phyloP scores from a whole-genome alignment of 2,888 invertebrate species.

The Drosophila cracens region DNA sequence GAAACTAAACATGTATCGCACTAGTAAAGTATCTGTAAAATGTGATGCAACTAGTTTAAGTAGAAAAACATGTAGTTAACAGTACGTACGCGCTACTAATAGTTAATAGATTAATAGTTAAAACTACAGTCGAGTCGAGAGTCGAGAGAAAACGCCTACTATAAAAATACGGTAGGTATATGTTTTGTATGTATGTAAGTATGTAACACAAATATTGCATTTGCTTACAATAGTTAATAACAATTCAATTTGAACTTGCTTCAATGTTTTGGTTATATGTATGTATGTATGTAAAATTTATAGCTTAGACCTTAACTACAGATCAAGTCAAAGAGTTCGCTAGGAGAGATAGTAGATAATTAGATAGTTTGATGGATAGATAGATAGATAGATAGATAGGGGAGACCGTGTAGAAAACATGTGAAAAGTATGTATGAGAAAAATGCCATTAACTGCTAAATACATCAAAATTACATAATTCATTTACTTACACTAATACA shows the following conservation, averaged over 20 bases:
- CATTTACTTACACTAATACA: constrained; percentile 23
- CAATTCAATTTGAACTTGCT: constrained; percentile 76
- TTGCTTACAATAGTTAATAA: constrained; percentile 73
- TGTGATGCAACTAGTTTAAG: constrained; percentile 67
- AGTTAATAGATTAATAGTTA: constrained; percentile 23
- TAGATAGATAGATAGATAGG: constrained; percentile 30
- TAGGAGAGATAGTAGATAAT: constrained; percentile 15
- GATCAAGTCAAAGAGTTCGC: constrained; percentile 20
- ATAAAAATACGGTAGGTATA: constrained; percentile 75
- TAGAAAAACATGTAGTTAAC: constrained; percentile 77
- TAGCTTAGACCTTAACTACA: constrained; percentile 23
- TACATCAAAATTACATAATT: constrained; percentile 54
- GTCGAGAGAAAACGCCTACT: constrained; percentile 75
- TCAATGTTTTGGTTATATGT: constrained; percentile 28
- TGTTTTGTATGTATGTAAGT: constrained; percentile 29
- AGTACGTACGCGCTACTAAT: constrained; percentile 64
- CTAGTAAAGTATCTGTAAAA: constrained; percentile 73
- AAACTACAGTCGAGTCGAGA: constrained; percentile 74
- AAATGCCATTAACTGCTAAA: constrained; percentile 71
- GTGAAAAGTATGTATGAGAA: constrained; percentile 42
- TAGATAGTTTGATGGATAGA: constrained; percentile 28
- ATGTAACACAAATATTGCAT: constrained; percentile 74
- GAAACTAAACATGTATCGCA: constrained; percentile 59
- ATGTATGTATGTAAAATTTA: constrained; percentile 20
- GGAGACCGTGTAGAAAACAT: constrained; percentile 33